These are phyloP conservation scores for Zygogramma bicolorata DNA, from an alignment of 2,888 invertebrate species.

Conservation along the genomic window DNA sequence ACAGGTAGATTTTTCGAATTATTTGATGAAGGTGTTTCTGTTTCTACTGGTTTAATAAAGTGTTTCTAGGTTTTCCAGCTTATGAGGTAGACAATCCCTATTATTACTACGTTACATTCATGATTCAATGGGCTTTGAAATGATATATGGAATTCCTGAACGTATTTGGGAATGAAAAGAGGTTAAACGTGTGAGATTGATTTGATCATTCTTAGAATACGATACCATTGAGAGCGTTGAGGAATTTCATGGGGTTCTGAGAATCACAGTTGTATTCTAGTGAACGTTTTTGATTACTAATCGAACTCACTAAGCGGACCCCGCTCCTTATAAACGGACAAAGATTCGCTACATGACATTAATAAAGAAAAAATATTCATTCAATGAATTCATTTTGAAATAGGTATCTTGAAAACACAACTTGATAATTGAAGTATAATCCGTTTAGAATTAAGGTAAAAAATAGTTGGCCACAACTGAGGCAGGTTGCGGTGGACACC, in stretches of 20 bases:
- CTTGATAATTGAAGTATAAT: no score
- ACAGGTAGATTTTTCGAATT: slow-evolving; percentile 54
- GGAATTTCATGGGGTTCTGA: neutral
- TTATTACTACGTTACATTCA: slow-evolving; percentile 32
- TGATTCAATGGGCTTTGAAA: slow-evolving; percentile 14
- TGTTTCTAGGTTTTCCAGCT: slow-evolving; percentile 36
- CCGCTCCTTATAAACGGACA: no score
- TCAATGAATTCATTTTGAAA: no score
- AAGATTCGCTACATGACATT: no score
- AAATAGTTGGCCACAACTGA: no score
- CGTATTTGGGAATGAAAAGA: slow-evolving; percentile 11
- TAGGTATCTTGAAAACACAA: no score
- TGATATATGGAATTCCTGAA: slow-evolving; percentile 28
- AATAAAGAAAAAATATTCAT: no score
- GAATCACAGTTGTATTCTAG: neutral
- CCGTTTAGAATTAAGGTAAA: no score
- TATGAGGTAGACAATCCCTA: neutral
- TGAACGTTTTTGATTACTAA: neutral
- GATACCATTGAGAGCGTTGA: neutral
- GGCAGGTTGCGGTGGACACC: no score
- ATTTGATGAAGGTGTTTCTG: slow-evolving; percentile 50
- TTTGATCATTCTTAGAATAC: slow-evolving; percentile 20
- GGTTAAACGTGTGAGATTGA: slow-evolving; percentile 22
- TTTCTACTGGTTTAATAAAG: slow-evolving; percentile 46
- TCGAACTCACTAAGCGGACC: neutral